Evolutionary conservation across 2,888 invertebrate species (phyloP).

Genomic region (Diachrysia chrysitis): DNA sequence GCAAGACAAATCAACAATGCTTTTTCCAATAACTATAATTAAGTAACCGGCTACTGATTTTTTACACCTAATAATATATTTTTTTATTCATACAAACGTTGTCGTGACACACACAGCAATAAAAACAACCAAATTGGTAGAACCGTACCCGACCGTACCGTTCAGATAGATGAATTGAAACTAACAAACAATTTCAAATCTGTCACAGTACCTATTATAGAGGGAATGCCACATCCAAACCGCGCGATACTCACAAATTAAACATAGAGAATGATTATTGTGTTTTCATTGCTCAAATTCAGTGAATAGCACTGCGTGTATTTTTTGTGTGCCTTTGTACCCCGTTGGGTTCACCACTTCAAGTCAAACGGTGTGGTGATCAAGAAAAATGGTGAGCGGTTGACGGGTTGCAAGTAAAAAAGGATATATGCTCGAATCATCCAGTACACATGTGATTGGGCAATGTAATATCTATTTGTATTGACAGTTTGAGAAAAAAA

Average conservation of each 20-base stretch:
- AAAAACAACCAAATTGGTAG: too few species aligned
- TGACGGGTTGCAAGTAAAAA: slow-evolving; percentile 70
- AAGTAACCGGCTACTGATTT: too few species aligned
- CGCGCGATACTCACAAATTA: slow-evolving; percentile 46
- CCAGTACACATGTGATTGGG: slow-evolving; percentile 56
- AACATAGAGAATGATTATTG: slow-evolving; percentile 77
- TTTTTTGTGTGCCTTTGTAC: slow-evolving; percentile 80
- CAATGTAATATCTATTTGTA: slow-evolving; percentile 64
- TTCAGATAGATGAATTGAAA: too few species aligned
- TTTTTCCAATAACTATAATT: too few species aligned
- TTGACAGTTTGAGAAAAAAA: slow-evolving; percentile 50
- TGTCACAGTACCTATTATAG: not conserved
- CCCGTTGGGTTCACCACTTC: slow-evolving; percentile 73
- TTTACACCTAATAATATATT: too few species aligned
- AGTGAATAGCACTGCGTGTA: slow-evolving; percentile 85
- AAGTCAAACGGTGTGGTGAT: slow-evolving; percentile 82
- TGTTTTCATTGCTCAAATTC: slow-evolving; percentile 84
- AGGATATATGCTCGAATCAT: slow-evolving; percentile 78
- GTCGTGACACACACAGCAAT: too few species aligned
- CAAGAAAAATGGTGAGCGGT: slow-evolving; percentile 75
- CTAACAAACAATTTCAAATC: not conserved
- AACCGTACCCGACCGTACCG: too few species aligned
- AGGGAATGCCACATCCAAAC: slow-evolving; percentile 64
- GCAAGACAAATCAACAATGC: too few species aligned
- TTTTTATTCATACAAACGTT: too few species aligned